Percentiles rank a stretch among this genome's conserved stretches.
phyloP scores from a whole-genome alignment of 1,140 invertebrate genomes.

The Cydia pomonella region DNA sequence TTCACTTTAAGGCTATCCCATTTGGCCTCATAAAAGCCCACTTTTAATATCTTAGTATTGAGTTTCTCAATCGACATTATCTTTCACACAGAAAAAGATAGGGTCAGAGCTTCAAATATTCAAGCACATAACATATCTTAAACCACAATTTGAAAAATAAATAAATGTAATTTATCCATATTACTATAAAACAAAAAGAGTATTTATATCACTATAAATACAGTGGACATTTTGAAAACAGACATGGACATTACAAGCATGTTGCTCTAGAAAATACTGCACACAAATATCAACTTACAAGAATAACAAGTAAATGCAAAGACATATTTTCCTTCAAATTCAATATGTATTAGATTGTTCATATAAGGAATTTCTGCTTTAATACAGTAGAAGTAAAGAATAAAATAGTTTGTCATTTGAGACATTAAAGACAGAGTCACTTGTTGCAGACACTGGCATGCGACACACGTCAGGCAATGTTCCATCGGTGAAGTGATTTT shows the following conservation, averaged over 20 bases:
- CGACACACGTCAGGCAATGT: conserved; percentile 25
- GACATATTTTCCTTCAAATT: conserved; percentile 1
- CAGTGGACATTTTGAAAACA: no score
- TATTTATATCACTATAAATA: no score
- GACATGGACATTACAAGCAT: not conserved
- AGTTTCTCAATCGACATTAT: no score
- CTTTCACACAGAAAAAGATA: no score
- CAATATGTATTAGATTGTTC: not conserved
- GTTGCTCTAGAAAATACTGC: not conserved
- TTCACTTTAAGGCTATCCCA: no score
- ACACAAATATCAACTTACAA: not conserved
- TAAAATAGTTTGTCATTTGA: not conserved
- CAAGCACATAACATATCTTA: no score
- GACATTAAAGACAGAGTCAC: not conserved
- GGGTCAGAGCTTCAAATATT: no score
- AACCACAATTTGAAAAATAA: no score
- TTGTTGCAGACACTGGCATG: conserved; percentile 15
- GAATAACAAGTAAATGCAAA: conserved; percentile 11
- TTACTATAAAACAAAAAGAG: no score
- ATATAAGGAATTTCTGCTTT: not conserved
- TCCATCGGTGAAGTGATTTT: not conserved
- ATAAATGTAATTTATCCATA: no score
- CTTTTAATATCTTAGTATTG: no score
- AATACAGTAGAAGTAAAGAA: not conserved
- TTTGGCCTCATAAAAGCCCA: no score